phyloP scores from a whole-genome alignment of 2,888 invertebrate species.

The Uloborus plumipes region DNA sequence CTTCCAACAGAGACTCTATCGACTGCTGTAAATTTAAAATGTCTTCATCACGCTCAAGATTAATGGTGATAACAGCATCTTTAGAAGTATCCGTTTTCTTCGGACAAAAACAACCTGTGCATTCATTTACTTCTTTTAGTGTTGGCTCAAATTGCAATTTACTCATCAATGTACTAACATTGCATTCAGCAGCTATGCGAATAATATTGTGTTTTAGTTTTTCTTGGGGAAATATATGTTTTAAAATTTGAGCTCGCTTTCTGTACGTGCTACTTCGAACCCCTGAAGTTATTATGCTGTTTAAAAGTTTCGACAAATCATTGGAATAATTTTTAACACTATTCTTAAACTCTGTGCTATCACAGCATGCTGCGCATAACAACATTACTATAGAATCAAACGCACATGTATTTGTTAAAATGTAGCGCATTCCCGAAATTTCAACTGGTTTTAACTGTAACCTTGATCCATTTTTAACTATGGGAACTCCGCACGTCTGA shows the following conservation, averaged over 20 bases:
- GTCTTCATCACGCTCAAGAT: neutral
- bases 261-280: neutral
- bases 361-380: neutral
- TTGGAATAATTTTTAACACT: neutral
- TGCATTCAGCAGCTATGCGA: neutral
- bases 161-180: neutral
- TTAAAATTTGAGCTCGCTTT: neutral
- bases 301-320: neutral
- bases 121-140: neutral
- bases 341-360: neutral
- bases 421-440: neutral
- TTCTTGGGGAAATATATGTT: neutral
- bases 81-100: neutral
- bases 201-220: neutral
- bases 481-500: neutral
- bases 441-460: neutral
- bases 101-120: neutral
- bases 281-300: neutral
- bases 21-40: neutral
- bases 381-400: neutral
- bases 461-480: neutral
- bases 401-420: neutral
- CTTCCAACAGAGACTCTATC: too few relatives aligned
- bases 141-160: neutral
- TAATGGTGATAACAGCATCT: neutral